Percentiles rank a stretch among this genome's conserved stretches.
Conservation (phyloP, 2,888 invertebrate species). For the Meganola albula region DNA sequence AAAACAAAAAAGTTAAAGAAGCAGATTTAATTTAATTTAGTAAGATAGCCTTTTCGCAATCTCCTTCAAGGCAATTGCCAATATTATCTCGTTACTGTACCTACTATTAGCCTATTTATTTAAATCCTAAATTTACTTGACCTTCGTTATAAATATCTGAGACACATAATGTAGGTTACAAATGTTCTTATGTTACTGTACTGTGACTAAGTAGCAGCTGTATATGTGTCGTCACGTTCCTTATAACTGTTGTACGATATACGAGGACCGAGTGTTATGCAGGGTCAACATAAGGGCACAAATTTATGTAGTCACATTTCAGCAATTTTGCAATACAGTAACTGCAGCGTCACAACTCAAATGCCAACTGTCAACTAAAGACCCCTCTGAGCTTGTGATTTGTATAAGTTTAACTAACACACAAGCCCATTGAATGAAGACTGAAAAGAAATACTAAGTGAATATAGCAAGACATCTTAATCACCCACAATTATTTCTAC, state of each 20-base stretch:
- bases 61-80: too few relatives aligned
- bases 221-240: constrained; percentile 17
- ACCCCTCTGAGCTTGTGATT: too few relatives aligned
- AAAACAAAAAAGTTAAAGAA: too few relatives aligned
- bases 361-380: constrained; percentile 17
- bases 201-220: constrained; percentile 4
- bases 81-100: too few relatives aligned
- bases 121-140: too few relatives aligned
- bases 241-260: constrained; percentile 15
- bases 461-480: too few relatives aligned
- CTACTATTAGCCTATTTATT: too few relatives aligned
- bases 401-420: too few relatives aligned
- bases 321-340: constrained; percentile 27
- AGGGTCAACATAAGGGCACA: constrained; percentile 26
- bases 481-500: constrained; percentile 11
- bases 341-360: constrained; percentile 15
- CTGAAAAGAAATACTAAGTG: too few relatives aligned
- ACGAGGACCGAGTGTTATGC: constrained; percentile 20
- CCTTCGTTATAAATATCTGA: background rate
- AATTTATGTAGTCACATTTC: constrained; percentile 17
- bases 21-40: too few relatives aligned
- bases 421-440: too few relatives aligned
- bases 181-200: constrained; percentile 3
- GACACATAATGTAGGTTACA: constrained; percentile 1
- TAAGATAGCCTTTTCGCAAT: too few relatives aligned